A percentile compares a stretch with the other conserved stretches of the same genome.
Conservation (phyloP, 2,888 invertebrate genomes). For the Falcaria lacertinaria region DNA sequence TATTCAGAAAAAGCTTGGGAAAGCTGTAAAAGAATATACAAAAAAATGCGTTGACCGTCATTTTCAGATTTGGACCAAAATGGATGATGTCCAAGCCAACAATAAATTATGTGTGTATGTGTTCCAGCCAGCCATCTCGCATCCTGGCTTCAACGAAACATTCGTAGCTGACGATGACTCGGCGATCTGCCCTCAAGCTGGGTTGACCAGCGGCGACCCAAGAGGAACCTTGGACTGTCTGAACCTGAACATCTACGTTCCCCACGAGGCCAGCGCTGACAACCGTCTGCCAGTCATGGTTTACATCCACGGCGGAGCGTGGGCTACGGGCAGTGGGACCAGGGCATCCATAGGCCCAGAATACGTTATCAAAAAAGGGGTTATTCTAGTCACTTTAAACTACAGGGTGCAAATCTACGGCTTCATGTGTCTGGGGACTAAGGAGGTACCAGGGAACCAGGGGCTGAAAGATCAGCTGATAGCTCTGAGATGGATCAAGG, state of each 20-base stretch:
- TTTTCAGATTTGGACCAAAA: not conserved
- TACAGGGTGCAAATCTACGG: conserved; percentile 32
- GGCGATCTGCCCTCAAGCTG: conserved; percentile 18
- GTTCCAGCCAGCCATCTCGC: conserved; percentile 17
- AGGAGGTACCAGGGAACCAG: conserved; percentile 38
- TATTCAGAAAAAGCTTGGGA: too few relatives aligned
- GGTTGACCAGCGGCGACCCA: not conserved
- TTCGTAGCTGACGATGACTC: conserved; percentile 25
- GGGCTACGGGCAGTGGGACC: conserved; percentile 5
- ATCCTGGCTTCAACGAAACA: conserved; percentile 16
- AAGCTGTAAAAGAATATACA: too few relatives aligned
- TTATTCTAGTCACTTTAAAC: conserved; percentile 28
- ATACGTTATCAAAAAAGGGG: conserved; percentile 15
- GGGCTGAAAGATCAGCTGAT: conserved; percentile 36
- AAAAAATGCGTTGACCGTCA: too few relatives aligned
- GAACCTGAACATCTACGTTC: conserved; percentile 21
- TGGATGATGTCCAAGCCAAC: too few relatives aligned
- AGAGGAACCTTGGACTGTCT: conserved; percentile 22
- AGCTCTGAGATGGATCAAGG: conserved; percentile 37
- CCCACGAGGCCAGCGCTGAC: conserved; percentile 14
- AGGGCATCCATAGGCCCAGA: conserved; percentile 6
- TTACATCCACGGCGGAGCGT: conserved; percentile 20
- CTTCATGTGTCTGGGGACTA: conserved; percentile 26
- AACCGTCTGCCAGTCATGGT: conserved; percentile 18
- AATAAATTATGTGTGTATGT: not conserved